Conservation (phyloP, 2,888 invertebrate genomes). For the Axea sp. region DNA sequence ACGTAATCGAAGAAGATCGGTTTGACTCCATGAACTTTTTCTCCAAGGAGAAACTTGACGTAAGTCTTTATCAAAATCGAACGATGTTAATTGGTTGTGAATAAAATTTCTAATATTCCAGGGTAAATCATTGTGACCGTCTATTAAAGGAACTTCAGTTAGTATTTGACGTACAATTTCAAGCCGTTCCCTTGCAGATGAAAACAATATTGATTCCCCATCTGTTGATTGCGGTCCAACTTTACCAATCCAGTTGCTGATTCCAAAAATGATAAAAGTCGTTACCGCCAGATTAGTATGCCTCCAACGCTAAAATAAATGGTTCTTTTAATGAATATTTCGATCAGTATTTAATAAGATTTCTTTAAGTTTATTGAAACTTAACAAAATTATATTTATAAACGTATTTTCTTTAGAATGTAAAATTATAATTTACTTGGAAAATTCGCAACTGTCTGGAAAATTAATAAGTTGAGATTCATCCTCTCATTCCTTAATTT, state of each 20-base stretch:
- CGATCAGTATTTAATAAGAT: no score
- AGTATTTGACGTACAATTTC: constrained; percentile 84
- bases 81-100: constrained; percentile 86
- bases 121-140: constrained; percentile 78
- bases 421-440: no score
- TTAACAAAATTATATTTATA: no score
- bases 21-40: constrained; percentile 88
- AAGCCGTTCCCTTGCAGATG: constrained; percentile 82
- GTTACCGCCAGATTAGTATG: constrained; percentile 71
- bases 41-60: constrained; percentile 88
- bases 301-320: constrained; percentile 70
- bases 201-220: constrained; percentile 75
- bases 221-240: constrained; percentile 75
- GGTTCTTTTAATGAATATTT: no score
- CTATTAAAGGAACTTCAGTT: constrained; percentile 84
- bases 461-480: no score
- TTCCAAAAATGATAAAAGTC: constrained; percentile 71
- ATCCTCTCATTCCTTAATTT: no score
- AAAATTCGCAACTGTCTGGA: no score
- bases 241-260: constrained; percentile 72
- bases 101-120: constrained; percentile 94
- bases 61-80: constrained; percentile 84
- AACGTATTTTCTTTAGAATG: no score
- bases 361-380: no score
- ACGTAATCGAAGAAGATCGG: constrained; percentile 86